Base-by-base conservation (phyloP, 2,888 invertebrate genomes). In the Plagodis pulveraria region DNA sequence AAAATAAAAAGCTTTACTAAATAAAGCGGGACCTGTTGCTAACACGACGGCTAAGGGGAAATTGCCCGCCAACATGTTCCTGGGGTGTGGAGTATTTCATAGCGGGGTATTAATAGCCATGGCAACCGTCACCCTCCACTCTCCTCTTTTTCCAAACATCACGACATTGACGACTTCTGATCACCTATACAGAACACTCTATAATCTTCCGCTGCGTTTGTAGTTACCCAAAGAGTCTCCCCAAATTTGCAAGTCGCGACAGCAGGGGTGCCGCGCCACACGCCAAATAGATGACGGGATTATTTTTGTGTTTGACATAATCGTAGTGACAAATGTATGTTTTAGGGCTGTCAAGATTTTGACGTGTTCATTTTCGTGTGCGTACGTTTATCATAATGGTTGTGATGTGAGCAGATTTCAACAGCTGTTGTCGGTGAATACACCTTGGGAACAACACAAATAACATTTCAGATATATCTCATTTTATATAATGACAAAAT, bases 271-370 rank as follows among this genome's bases (percentile, higher is more conserved):
- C 64, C 51, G 58, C 54, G 61, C 80, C 87, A 80, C 82, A 87
- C 81, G 87, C 85, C 89, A 87, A 87, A 89, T 84, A 88, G 87
- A 91, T 91, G 91, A 90, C 88, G 86, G 91, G 91, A 91, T 92
- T 92, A 92, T 91, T 89, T 90, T 89, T 91, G 91, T 89, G 87
- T 91, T 91, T 92, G 91, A 91, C 91, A 91, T 92, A 91, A 92
- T 91, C 91, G 86, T 90, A 90, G 89, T 91, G 91, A 92, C 91
- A 92, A 91, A 91, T 90, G 87, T 86, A 82, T 88, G 71, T 77
- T 87, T 85, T 86, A 86, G 85, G 84, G 84, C 76, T 87, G 89
- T 87, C 87, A 84, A 76, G 76, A 42, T 65, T 81, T 81, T 83
- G 85, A 86, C 77, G 75, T 74, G 70, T 76, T 80, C 75, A 73